phyloP scores from a whole-genome alignment of 2,888 invertebrate genomes.

The Agonopterix alstromeriana region DNA sequence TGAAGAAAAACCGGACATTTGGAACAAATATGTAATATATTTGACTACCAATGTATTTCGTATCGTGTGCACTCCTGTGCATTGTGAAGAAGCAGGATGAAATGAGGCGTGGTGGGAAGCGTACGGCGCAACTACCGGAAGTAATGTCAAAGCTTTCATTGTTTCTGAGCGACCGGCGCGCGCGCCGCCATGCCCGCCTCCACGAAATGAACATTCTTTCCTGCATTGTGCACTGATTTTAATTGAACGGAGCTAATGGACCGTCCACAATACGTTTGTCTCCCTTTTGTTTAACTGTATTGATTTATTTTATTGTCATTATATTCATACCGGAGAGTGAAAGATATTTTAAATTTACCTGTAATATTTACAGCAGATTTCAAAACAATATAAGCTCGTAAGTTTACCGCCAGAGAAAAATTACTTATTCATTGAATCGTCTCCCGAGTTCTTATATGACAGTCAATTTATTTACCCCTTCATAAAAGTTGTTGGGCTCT shows the following conservation, averaged over 20 bases:
- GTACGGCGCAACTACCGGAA: conserved; percentile 49
- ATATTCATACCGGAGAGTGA: no score
- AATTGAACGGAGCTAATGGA: conserved; percentile 37
- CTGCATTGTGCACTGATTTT: conserved; percentile 32
- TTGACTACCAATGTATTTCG: no score
- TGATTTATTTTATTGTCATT: no score
- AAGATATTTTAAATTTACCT: no score
- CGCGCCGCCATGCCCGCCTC: conserved; percentile 17
- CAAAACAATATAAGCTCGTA: not conserved
- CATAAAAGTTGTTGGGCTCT: no score
- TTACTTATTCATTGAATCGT: conserved; percentile 3
- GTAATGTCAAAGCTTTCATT: conserved; percentile 57
- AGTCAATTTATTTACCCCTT: not conserved
- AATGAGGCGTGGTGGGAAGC: conserved; percentile 47
- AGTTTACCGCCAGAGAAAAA: conserved; percentile 1
- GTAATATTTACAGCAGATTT: no score
- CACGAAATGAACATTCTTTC: conserved; percentile 31
- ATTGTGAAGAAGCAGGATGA: conserved; percentile 34
- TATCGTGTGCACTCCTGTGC: conserved; percentile 10
- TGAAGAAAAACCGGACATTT: no score
- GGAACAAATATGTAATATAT: no score
- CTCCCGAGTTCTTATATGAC: not conserved
- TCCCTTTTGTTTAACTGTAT: no score
- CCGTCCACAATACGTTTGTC: conserved; percentile 19
- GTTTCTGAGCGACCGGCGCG: conserved; percentile 33